Evolutionary conservation across 2,888 invertebrate genomes (phyloP), one percentile per base, ranked within the genome.

Genomic region (Apotomis capreana): DNA sequence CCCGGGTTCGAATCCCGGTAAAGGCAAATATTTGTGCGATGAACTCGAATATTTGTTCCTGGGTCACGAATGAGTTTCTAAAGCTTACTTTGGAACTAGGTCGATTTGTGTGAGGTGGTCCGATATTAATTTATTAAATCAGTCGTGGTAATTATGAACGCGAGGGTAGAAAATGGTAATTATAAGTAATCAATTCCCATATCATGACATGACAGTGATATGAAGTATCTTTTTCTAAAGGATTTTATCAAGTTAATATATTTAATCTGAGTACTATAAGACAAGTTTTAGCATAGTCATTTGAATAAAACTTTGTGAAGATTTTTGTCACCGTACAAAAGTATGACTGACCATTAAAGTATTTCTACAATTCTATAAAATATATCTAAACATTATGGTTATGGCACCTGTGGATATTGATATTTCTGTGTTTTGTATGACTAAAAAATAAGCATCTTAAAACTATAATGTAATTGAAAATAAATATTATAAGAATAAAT

Each of bases 311-410:
- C 6, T 15, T 15, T 54, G 37, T 44, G 13, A 12, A 46, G 26
- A 15, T 54, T 54, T 40, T 64, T 36, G 40, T 57, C 26, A 26
- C 9, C 26, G 15, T 55, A 63, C 59, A 60, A 40, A 65, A 60
- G 64, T 65, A 52, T 65, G 64, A 65, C 70, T 70, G 60, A 70
- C 65, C 70, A 63, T 62, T 63, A 15, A 46, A 44, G 46, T 65
- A 65, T 57, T 57, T 57, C 36, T 65, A 65, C 5, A 64, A 46
- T 46, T 44, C 2, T 65, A 4, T 8, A 65, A 46, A 15, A 26
- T 64, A 55, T 55, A 49, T 49, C 49, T 6, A 57, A 46, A 46
- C n/a, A 4, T 5, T 26, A 26, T 26, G 26, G 26, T 26, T 46
- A 26, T 8, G n/a, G 46, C 46, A 57, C 65, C 60, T 44, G 40